Evolutionary conservation across 2,797 vertebrate genomes (phyloP).

Genomic region (Mareca strepera): DNA sequence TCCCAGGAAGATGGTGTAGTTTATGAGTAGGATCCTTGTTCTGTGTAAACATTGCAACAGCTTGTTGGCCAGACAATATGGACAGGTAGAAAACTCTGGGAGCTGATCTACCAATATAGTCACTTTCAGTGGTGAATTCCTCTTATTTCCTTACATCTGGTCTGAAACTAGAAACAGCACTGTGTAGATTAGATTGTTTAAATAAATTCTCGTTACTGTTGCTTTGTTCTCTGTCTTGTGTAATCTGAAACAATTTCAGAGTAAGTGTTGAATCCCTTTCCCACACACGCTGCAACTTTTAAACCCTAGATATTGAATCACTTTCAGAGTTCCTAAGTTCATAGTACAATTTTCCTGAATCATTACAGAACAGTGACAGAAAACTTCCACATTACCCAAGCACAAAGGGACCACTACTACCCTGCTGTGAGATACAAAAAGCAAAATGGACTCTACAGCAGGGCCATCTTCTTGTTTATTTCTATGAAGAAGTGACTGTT

Average conservation of each 20-base stretch:
- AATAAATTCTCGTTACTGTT: neutral
- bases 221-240: neutral
- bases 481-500: neutral
- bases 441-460: constrained; percentile 7
- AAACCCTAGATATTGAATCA: neutral
- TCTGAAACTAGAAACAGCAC: neutral
- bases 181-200: neutral
- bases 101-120: neutral
- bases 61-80: neutral
- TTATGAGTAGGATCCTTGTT: neutral
- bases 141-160: neutral
- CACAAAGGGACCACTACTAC: neutral
- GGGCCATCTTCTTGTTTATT: neutral
- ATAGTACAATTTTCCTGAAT: neutral
- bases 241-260: neutral
- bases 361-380: neutral
- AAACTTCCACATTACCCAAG: neutral
- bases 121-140: neutral
- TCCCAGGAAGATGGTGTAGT: neutral
- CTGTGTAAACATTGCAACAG: neutral
- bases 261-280: neutral
- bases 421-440: neutral
- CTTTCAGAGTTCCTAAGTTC: neutral
- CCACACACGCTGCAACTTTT: neutral
- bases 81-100: neutral